A percentile compares a stretch with the other conserved stretches of the same genome.
phyloP scores from a whole-genome alignment of 2,888 invertebrate species.

The Drosophila aldrichi region DNA sequence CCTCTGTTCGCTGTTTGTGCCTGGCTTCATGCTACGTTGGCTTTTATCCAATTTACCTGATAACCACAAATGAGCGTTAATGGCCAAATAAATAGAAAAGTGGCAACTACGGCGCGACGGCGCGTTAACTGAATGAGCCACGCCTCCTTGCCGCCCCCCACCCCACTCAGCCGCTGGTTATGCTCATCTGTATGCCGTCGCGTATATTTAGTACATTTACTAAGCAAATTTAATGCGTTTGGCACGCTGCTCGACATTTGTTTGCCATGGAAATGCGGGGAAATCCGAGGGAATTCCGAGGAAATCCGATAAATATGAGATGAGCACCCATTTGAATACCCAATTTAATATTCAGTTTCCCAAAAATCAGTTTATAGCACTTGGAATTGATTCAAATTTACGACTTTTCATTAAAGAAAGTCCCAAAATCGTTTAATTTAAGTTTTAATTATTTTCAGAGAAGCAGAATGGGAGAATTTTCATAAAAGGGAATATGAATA shows the following conservation, averaged over 20 bases:
- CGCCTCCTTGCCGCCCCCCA: not conserved
- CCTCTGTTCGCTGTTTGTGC: slow-evolving; percentile 22
- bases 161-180: slow-evolving; percentile 12
- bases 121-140: slow-evolving; percentile 65
- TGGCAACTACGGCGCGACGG: slow-evolving; percentile 74
- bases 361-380: slow-evolving; percentile 15
- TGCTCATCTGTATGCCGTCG: slow-evolving; percentile 34
- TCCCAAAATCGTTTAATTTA: too few relatives aligned
- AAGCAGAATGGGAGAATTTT: too few relatives aligned
- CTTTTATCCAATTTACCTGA: slow-evolving; percentile 81
- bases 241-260: slow-evolving; percentile 29
- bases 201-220: slow-evolving; percentile 66
- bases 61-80: slow-evolving; percentile 80
- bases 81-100: slow-evolving; percentile 81
- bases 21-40: slow-evolving; percentile 76
- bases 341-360: slow-evolving; percentile 25
- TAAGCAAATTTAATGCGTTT: slow-evolving; percentile 71
- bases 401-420: not conserved
- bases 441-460: too few relatives aligned
- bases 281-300: slow-evolving; percentile 20
- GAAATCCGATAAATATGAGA: slow-evolving; percentile 34
- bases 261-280: slow-evolving; percentile 25
- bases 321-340: slow-evolving; percentile 24
- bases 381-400: slow-evolving; percentile 3
- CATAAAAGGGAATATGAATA: too few relatives aligned